Evolutionary conservation across 2,113 vertebrate species (phyloP).

Genomic region (Anas platyrhynchos): DNA sequence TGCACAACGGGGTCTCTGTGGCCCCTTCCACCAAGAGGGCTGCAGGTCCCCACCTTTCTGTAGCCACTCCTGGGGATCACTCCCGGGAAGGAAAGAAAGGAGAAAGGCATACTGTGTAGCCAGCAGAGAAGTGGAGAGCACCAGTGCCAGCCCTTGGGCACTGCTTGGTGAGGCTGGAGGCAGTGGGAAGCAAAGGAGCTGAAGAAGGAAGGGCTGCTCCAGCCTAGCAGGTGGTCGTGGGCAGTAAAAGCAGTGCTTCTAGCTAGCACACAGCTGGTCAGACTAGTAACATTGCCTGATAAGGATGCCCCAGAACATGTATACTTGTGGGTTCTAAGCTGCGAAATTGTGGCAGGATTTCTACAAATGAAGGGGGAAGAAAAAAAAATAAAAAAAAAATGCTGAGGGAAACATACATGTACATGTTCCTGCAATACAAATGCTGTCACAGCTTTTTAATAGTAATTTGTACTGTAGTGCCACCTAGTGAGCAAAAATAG

Average conservation of each 20-base stretch:
- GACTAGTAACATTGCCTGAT: no score
- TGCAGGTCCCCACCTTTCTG: background rate
- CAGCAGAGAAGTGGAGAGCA: background rate
- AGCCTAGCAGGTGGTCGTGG: fast-evolving
- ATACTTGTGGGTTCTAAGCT: background rate
- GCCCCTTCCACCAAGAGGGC: background rate
- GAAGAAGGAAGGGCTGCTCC: background rate
- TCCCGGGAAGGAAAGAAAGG: background rate
- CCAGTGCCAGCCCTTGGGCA: background rate
- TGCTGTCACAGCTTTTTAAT: fast-evolving
- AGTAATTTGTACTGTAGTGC: background rate
- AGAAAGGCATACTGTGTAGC: background rate
- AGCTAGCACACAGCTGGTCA: background rate
- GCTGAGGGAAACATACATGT: background rate
- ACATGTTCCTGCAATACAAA: background rate
- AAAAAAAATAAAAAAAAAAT: background rate
- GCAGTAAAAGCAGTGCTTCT: background rate
- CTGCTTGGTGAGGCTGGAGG: background rate
- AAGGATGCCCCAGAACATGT: background rate
- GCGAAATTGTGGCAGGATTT: background rate
- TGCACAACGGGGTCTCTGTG: background rate
- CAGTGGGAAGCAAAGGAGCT: fast-evolving
- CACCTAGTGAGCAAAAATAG: constrained; percentile 45
- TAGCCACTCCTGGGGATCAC: no score
- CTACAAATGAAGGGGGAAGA: background rate